Conservation (phyloP, 2,113 vertebrate genomes). For the Erpornis zantholeuca region DNA sequence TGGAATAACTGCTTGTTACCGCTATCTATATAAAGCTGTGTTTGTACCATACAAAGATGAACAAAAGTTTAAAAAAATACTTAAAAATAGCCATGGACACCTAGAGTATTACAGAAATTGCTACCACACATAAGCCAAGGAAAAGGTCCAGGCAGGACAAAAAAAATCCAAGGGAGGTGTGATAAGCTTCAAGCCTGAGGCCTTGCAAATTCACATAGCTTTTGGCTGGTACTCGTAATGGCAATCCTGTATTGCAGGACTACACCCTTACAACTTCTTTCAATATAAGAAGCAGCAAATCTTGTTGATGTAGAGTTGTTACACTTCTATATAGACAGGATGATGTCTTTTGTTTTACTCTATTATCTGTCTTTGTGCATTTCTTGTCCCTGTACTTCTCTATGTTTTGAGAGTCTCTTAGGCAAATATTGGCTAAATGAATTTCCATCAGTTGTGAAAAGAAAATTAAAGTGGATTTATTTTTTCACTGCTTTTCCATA, state of each 20-base stretch:
- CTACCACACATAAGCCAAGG: neutral
- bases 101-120: neutral
- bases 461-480: neutral
- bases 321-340: neutral
- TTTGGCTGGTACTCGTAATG: neutral
- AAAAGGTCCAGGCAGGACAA: neutral
- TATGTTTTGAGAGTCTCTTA: neutral
- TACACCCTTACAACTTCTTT: neutral
- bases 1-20: neutral
- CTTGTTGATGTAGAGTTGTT: neutral
- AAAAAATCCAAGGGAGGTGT: neutral
- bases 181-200: neutral
- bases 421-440: neutral
- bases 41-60: neutral
- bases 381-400: neutral
- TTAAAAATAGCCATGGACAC: neutral
- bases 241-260: neutral
- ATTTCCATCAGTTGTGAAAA: neutral
- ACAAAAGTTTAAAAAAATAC: neutral
- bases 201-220: neutral
- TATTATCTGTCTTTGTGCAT: neutral
- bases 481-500: neutral
- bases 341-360: neutral
- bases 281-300: neutral
- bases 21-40: neutral